Conservation (phyloP, 2,888 invertebrate genomes). For the Monoplex corrugatus region DNA sequence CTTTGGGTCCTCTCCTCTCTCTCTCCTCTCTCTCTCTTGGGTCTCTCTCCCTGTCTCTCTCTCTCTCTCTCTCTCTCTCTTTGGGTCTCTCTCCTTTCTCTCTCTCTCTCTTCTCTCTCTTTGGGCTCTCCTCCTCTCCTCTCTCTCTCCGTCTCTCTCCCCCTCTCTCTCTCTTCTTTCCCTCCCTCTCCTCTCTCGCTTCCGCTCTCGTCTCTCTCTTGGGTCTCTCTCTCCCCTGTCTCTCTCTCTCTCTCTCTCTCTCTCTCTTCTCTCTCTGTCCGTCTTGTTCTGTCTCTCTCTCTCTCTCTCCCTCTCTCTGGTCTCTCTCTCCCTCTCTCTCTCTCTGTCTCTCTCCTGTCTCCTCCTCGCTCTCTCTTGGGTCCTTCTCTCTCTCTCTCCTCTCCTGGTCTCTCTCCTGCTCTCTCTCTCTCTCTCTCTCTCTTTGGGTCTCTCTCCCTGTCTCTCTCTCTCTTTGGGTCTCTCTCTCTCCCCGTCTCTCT, state of each 20-base stretch:
- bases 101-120: background rate
- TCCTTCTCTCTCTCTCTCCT: background rate
- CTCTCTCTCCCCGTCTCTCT: background rate
- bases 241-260: background rate
- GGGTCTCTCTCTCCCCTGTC: background rate
- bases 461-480: background rate
- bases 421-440: too few relatives aligned
- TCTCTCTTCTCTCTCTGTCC: too few relatives aligned
- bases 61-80: too few relatives aligned
- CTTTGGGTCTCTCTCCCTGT: background rate
- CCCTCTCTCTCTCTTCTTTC: too few relatives aligned
- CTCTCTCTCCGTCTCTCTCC: background rate
- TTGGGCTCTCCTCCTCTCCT: background rate
- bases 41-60: too few relatives aligned
- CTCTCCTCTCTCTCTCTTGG: too few relatives aligned
- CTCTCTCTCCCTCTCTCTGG: conserved; percentile 7
- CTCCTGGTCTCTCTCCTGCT: background rate
- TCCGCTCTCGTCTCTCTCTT: background rate
- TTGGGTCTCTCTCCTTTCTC: too few relatives aligned
- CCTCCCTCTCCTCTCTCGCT: background rate
- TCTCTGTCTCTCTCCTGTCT: background rate
- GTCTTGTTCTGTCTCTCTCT: conserved; percentile 40
- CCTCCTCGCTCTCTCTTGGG: too few relatives aligned
- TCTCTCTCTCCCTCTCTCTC: background rate
- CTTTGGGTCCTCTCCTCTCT: too few relatives aligned